Base-by-base conservation (phyloP, 2,113 vertebrate species). In the Scomber scombrus region DNA sequence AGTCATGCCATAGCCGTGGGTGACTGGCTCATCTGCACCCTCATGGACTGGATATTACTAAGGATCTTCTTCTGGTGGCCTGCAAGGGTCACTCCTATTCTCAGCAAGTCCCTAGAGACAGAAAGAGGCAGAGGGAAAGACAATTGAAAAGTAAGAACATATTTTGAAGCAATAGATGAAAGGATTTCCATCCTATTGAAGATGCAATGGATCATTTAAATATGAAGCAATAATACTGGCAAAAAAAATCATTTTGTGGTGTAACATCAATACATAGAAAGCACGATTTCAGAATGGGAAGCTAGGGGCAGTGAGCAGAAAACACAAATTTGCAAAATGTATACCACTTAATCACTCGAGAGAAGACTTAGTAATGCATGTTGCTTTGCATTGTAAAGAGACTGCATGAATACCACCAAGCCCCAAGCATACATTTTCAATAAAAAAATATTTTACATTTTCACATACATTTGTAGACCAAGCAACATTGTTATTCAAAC, bases 11-110 rank as follows among this genome's bases (percentile, higher is more conserved):
- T 96, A 12, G 97, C 93, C 1, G 96, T 96, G 0, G 96, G 96
- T 18, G 97, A 96, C 92, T 98, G 98, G 89, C 94, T 97, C 95
- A 98, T 97, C 94, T 99, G 98, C 85, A 97, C 95, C 92, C 97
- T 96, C 97, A 99, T 98, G 76, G 97, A 97, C 90, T 99, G 97
- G 68, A 99, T 94, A 66, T 97, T 98, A 94, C 96, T 99, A 86
- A 99, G 95, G 91, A 99, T 98, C 94, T 99, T 99, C 96, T 99
- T 99, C 95, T 99, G 98, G 93, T 99, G 98, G 83, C 98, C 98
- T 45, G 98, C 97, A 92, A 99, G 94, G 88, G 98, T 99, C 88
- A 99, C 96, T 34, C 98, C 98, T 98, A 99, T 98, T 97, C 97
- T 97, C 93, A 99, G 93, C 88, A 99, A 95, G 92, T 99, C 98